phyloP scores from a whole-genome alignment of 2,888 invertebrate genomes.

The Furcula furcula region DNA sequence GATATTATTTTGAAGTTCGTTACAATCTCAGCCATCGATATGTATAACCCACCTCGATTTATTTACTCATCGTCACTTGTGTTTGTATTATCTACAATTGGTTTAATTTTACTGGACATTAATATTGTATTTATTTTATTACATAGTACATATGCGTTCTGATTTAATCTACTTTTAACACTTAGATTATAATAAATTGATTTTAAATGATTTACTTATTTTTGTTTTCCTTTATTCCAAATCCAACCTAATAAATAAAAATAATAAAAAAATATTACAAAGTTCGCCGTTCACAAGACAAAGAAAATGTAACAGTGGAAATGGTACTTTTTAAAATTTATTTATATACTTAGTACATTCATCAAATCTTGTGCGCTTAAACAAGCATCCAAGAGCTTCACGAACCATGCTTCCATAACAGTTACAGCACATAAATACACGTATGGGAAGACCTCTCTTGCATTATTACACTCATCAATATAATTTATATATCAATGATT shows the following conservation, averaged over 20 bases:
- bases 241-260: constrained; percentile 23
- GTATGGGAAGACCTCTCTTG: constrained; percentile 17
- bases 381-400: constrained; percentile 20
- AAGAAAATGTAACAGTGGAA: constrained; percentile 10
- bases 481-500: too few species aligned
- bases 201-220: constrained; percentile 30
- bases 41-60: constrained; percentile 29
- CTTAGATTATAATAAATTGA: constrained; percentile 40
- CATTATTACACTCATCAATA: too few species aligned
- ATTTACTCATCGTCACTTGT: constrained; percentile 29
- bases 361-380: constrained; percentile 19
- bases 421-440: constrained; percentile 24
- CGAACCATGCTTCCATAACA: constrained; percentile 29
- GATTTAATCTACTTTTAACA: constrained; percentile 27
- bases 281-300: constrained; percentile 5
- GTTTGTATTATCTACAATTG: constrained; percentile 26
- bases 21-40: constrained; percentile 26
- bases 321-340: constrained; percentile 16
- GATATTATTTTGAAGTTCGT: constrained; percentile 31
- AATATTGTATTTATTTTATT: constrained; percentile 29
- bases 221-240: constrained; percentile 32
- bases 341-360: too few species aligned
- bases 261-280: constrained; percentile 18
- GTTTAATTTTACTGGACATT: constrained; percentile 19
- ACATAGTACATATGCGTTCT: too few species aligned